Conservation (phyloP, 1,140 invertebrate species). For the Gonatopus flavifemur region DNA sequence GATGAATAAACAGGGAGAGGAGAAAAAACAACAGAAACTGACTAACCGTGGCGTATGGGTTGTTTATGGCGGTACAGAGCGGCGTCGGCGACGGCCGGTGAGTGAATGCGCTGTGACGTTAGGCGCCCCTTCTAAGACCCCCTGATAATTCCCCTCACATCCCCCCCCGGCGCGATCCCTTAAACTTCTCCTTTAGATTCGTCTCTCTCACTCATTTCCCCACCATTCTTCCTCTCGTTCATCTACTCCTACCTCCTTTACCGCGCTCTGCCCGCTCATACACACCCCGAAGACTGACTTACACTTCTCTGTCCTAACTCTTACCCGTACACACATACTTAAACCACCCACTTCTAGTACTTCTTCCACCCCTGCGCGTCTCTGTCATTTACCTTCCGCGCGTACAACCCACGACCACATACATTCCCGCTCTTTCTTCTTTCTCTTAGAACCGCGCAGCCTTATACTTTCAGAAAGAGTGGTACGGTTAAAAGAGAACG, state of each 20-base stretch:
- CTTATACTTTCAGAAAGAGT: too few relatives aligned
- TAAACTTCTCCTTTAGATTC: slow-evolving; percentile 18
- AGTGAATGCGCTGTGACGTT: slow-evolving; percentile 54
- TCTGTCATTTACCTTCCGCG: slow-evolving; percentile 11
- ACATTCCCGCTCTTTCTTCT: slow-evolving; percentile 12
- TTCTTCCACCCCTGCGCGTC: slow-evolving; percentile 4
- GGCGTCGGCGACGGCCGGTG: slow-evolving; percentile 54
- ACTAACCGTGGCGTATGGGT: slow-evolving; percentile 45
- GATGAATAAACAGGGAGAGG: not conserved
- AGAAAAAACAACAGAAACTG: slow-evolving; percentile 19
- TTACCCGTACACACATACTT: slow-evolving; percentile 12
- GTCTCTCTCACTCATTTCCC: slow-evolving; percentile 3
- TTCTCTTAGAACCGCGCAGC: too few relatives aligned
- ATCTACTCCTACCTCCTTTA: slow-evolving; percentile 19
- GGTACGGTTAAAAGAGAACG: too few relatives aligned
- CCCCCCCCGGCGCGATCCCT: slow-evolving; percentile 28
- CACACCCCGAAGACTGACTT: slow-evolving; percentile 30
- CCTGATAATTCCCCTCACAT: slow-evolving; percentile 33
- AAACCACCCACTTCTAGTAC: slow-evolving; percentile 14
- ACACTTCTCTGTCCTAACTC: slow-evolving; percentile 28
- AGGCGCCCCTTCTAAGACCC: slow-evolving; percentile 48
- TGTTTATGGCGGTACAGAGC: slow-evolving; percentile 44
- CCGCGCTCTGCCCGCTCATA: slow-evolving; percentile 12
- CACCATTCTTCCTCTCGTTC: slow-evolving; percentile 19
- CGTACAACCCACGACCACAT: slow-evolving; percentile 7